A percentile compares a stretch with the other conserved stretches of the same genome.
Conservation (phyloP, 2,797 vertebrate species). For the Hypotaenidia philippensis region DNA sequence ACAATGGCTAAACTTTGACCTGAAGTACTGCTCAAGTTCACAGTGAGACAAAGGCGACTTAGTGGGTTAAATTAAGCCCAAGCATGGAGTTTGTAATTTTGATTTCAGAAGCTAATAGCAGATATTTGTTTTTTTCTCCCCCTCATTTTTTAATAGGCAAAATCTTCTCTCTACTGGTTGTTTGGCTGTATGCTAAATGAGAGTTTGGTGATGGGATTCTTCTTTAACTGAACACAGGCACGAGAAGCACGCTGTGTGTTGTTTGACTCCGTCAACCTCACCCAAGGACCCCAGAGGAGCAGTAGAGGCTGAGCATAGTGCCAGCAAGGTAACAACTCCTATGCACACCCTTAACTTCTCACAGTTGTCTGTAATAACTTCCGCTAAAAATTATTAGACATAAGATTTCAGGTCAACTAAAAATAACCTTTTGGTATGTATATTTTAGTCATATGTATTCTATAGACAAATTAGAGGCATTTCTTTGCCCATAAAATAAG, state of each 20-base stretch:
- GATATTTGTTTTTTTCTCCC: background rate
- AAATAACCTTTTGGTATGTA: background rate
- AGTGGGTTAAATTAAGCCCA: background rate
- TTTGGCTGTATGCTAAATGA: background rate
- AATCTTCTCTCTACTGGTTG: background rate
- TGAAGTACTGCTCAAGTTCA: background rate
- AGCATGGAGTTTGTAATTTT: background rate
- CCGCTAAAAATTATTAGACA: background rate
- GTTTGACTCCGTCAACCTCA: background rate
- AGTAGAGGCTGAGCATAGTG: accelerated
- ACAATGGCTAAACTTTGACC: accelerated
- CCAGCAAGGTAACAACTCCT: background rate
- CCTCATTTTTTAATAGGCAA: background rate
- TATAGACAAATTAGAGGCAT: background rate
- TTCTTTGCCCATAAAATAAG: background rate
- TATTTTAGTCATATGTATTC: background rate
- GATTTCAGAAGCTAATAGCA: background rate
- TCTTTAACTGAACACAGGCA: background rate
- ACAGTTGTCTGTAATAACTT: accelerated
- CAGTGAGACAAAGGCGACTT: background rate
- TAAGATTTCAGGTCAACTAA: background rate
- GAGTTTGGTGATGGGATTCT: background rate
- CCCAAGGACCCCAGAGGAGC: background rate
- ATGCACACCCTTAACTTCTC: background rate
- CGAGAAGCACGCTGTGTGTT: background rate